These are phyloP conservation scores for Amiota communis DNA, from an alignment of 2,888 invertebrate genomes.

Conservation along the genomic window DNA sequence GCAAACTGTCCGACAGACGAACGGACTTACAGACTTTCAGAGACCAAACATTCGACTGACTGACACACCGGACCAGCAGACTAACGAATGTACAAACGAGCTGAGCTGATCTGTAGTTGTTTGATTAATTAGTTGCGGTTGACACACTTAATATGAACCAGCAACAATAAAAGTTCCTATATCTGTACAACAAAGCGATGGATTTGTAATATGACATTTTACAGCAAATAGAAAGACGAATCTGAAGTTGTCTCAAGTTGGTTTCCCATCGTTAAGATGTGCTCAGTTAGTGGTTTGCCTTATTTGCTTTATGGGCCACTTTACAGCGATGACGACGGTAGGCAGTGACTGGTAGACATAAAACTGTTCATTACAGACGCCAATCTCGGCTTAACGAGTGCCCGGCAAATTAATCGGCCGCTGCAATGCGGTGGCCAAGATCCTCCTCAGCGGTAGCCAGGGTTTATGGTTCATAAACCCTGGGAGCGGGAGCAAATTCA, in stretches of 20 bases:
- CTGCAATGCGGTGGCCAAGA: constrained; percentile 40
- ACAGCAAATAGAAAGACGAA: background rate
- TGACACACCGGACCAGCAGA: background rate
- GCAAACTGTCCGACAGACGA: background rate
- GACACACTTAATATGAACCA: constrained; percentile 49
- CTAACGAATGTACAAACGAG: background rate
- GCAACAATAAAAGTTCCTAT: background rate
- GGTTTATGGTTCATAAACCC: constrained; percentile 63
- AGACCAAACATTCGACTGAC: background rate
- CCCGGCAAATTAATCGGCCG: constrained; percentile 56
- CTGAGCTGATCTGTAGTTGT: constrained; percentile 20
- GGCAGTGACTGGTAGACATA: constrained; percentile 49
- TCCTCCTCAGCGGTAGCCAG: constrained; percentile 48
- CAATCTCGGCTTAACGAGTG: constrained; percentile 49
- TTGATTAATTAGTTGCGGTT: constrained; percentile 41
- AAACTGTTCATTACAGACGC: constrained; percentile 55
- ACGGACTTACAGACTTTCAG: background rate
- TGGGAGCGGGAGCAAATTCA: constrained; percentile 44
- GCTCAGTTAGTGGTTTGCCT: constrained; percentile 34
- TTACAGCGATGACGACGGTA: constrained; percentile 59
- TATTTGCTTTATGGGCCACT: constrained; percentile 58
- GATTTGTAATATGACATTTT: constrained; percentile 8
- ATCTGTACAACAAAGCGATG: constrained; percentile 26
- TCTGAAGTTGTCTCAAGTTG: constrained; percentile 33
- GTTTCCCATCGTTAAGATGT: constrained; percentile 57